These are phyloP conservation scores for Neogobius melanostomus DNA, from an alignment of 2,113 vertebrate species.

Conservation along the genomic window DNA sequence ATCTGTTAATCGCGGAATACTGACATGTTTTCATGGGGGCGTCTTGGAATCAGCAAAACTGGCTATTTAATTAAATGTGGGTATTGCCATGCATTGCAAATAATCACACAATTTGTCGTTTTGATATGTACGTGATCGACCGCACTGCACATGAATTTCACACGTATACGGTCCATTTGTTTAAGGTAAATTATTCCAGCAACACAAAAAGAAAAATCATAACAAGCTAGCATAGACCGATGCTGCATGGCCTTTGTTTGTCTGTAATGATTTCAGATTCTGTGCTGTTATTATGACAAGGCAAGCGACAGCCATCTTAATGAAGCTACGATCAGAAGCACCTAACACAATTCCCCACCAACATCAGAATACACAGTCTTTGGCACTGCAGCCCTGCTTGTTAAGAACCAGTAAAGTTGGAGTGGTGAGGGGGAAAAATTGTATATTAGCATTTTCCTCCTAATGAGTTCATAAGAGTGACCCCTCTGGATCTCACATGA, in stretches of 20 bases:
- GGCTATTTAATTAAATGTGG: background rate
- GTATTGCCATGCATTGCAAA: background rate
- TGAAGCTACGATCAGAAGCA: conserved; percentile 45
- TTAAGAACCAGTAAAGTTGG: conserved; percentile 51
- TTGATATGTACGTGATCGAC: conserved; percentile 16
- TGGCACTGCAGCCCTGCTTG: conserved; percentile 16
- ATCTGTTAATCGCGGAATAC: no score
- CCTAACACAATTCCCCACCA: conserved; percentile 22
- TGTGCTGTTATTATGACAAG: conserved; percentile 42
- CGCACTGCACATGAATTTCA: conserved; percentile 13
- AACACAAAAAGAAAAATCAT: background rate
- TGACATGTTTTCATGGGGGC: no score
- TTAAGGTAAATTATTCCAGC: conserved; percentile 1
- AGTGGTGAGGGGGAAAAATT: conserved; percentile 31
- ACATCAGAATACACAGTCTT: conserved; percentile 37
- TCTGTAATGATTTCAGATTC: conserved; percentile 29
- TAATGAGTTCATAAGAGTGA: conserved; percentile 88
- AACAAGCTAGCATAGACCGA: background rate
- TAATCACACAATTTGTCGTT: background rate
- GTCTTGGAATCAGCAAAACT: no score
- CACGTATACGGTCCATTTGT: background rate
- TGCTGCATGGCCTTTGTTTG: conserved; percentile 31
- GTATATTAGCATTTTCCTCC: conserved; percentile 83
- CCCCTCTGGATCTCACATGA: conserved; percentile 89
- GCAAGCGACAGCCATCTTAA: conserved; percentile 39